Evolutionary conservation across 1,140 invertebrate species (phyloP).

Genomic region (Penaeus japonicus): DNA sequence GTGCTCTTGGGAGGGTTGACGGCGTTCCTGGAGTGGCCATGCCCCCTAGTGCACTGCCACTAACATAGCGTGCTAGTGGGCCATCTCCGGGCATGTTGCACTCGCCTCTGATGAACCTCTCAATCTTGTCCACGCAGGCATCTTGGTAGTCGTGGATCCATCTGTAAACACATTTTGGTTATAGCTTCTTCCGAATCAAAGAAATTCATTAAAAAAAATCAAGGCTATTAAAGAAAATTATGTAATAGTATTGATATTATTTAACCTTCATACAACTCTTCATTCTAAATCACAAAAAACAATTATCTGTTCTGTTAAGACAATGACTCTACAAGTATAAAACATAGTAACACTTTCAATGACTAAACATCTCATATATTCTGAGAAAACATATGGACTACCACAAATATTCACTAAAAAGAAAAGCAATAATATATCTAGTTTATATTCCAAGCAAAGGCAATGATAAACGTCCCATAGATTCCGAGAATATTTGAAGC

Average conservation of each 20-base stretch:
- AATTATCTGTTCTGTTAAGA: too few relatives aligned
- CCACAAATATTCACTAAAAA: too few relatives aligned
- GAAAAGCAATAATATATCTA: too few relatives aligned
- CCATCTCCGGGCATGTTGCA: constrained; percentile 45
- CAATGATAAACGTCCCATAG: not conserved
- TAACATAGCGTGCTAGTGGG: constrained; percentile 38
- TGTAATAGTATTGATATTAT: too few relatives aligned
- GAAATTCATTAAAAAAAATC: too few relatives aligned
- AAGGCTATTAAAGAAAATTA: too few relatives aligned
- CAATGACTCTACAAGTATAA: too few relatives aligned
- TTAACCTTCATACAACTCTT: not conserved
- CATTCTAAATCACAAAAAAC: too few relatives aligned
- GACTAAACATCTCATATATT: too few relatives aligned
- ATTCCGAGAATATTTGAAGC: not conserved
- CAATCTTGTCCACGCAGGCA: constrained; percentile 98
- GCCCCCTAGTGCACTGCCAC: constrained; percentile 76
- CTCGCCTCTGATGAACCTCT: constrained; percentile 72
- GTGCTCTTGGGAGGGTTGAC: constrained; percentile 64
- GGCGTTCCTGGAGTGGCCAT: constrained; percentile 77
- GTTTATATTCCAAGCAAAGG: not conserved
- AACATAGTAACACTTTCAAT: too few relatives aligned
- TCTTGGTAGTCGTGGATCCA: constrained; percentile 99
- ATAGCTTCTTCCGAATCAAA: too few relatives aligned
- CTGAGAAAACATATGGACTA: too few relatives aligned
- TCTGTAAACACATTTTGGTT: constrained; percentile 63